Conservation (phyloP, 2,888 invertebrate species). For the Digitonthophagus gazella region DNA sequence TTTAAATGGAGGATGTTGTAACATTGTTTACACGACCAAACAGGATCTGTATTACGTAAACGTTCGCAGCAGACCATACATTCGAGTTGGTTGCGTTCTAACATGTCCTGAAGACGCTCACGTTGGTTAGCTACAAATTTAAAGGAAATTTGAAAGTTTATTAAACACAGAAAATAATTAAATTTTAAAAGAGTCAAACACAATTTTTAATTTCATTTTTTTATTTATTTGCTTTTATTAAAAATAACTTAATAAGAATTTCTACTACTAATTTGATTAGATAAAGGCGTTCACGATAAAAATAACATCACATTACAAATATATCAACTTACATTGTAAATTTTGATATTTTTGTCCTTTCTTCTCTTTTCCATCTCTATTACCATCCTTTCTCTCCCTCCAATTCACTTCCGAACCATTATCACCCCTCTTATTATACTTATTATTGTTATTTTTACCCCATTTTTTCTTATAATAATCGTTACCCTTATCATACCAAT, state of each 20-base stretch:
- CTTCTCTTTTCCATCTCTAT: conserved; percentile 6
- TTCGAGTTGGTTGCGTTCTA: conserved; percentile 79
- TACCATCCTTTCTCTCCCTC: conserved; percentile 9
- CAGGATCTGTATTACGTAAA: conserved; percentile 73
- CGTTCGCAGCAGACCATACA: conserved; percentile 93
- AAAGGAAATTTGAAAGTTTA: conserved; percentile 32
- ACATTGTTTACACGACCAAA: conserved; percentile 92
- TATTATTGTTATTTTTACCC: conserved; percentile 25
- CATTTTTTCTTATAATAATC: conserved; percentile 29
- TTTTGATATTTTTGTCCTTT: conserved; percentile 27
- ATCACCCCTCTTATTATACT: conserved; percentile 25
- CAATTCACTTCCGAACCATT: conserved; percentile 18
- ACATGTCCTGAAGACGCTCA: conserved; percentile 79
- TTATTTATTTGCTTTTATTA: no score
- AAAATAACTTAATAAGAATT: no score
- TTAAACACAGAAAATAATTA: neutral
- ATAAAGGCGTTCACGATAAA: conserved; percentile 2
- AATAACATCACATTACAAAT: conserved; percentile 10
- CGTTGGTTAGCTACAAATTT: conserved; percentile 70
- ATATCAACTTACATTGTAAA: conserved; percentile 3
- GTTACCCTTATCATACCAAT: conserved; percentile 18
- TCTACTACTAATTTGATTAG: no score
- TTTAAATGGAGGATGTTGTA: conserved; percentile 89
- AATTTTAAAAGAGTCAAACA: no score
- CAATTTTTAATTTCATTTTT: no score